Conservation (phyloP, 2,113 vertebrate genomes). For the Bufo bufo region DNA sequence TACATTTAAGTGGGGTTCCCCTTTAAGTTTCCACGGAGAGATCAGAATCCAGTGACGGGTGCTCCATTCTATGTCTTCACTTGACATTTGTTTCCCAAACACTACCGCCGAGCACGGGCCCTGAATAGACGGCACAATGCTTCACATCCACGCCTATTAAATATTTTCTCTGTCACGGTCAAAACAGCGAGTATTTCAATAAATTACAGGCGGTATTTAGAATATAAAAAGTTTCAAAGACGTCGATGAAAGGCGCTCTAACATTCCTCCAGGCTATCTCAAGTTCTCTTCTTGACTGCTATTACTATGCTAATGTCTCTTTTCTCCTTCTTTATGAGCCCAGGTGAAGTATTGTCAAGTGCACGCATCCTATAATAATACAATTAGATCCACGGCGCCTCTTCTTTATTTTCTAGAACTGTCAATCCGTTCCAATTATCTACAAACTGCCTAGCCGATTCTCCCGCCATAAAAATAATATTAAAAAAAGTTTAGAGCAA, state of each 20-base stretch:
- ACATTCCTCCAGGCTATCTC: constrained; percentile 23
- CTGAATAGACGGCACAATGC: background rate
- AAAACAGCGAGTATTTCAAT: constrained; percentile 27
- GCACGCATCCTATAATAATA: constrained; percentile 20
- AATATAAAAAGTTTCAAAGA: constrained; percentile 40
- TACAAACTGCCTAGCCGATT: background rate
- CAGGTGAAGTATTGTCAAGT: constrained; percentile 44
- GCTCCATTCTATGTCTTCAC: background rate
- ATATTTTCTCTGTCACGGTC: constrained; percentile 1
- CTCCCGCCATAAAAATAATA: background rate
- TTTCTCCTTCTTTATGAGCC: constrained; percentile 16
- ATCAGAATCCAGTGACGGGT: too few relatives aligned
- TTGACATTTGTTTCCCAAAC: background rate
- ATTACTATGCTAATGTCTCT: constrained; percentile 53
- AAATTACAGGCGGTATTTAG: constrained; percentile 35
- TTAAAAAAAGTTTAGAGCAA: background rate
- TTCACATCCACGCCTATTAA: constrained; percentile 16
- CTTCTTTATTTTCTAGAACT: constrained; percentile 9
- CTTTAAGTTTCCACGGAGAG: background rate
- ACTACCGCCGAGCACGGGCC: background rate
- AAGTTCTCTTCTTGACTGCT: background rate
- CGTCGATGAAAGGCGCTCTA: constrained; percentile 20
- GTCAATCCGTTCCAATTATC: constrained; percentile 8
- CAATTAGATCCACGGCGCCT: background rate
- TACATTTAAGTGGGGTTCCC: background rate